A percentile compares a stretch with the other conserved stretches of the same genome.
phyloP scores from a whole-genome alignment of 2,113 vertebrate species.

The Procavia capensis region DNA sequence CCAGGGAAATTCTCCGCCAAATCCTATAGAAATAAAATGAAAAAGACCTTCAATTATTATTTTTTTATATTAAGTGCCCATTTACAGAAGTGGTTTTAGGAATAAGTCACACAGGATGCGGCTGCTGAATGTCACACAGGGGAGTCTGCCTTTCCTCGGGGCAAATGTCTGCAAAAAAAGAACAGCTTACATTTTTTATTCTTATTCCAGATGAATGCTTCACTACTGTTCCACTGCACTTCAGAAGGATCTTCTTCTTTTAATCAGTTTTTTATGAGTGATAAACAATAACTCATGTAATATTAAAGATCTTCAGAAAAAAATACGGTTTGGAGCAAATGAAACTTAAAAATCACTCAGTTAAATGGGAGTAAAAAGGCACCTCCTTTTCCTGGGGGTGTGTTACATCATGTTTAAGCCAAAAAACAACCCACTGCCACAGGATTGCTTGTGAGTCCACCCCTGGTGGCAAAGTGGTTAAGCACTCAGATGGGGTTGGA shows the following conservation, averaged over 20 bases:
- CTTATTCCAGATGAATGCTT: neutral
- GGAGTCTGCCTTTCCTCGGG: fast-evolving
- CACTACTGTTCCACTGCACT: neutral
- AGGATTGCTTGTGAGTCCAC: too few species aligned
- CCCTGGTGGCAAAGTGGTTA: too few species aligned
- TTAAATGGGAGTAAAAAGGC: neutral
- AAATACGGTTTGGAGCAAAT: neutral
- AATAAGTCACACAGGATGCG: too few species aligned
- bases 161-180: neutral
- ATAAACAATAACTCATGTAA: neutral
- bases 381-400: fast-evolving
- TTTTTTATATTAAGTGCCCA: neutral
- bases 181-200: neutral
- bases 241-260: neutral
- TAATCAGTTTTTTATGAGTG: neutral
- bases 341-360: neutral
- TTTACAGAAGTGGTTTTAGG: neutral
- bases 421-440: too few species aligned
- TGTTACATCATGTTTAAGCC: fast-evolving
- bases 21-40: neutral
- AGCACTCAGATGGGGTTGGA: too few species aligned
- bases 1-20: neutral
- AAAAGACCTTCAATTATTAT: too few species aligned
- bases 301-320: neutral
- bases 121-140: fast-evolving